Base-by-base conservation (phyloP, 2,888 invertebrate genomes). In the Drosophila mulleri region DNA sequence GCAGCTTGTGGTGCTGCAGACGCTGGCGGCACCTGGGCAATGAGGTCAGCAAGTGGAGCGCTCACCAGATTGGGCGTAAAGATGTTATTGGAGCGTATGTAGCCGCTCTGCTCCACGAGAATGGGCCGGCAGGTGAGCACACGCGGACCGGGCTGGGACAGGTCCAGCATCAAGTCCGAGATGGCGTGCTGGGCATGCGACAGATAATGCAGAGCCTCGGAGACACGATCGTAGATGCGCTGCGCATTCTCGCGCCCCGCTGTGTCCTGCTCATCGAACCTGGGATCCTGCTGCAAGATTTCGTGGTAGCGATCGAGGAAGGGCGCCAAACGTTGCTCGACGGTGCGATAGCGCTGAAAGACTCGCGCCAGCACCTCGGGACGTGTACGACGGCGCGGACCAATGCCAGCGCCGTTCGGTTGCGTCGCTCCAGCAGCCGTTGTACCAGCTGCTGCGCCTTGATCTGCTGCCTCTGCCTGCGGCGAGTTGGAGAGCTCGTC, bases 111-210 rank as follows among this genome's bases (percentile, higher is more conserved):
- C 83, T 96, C 96, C 39, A 96, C 95, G 39, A 96, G 92, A 74
- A 96, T 95, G n/a, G 96, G 96, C 42, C 96, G 94, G 83, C 96
- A 96, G 58, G 95, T 94, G 47, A 97, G 93, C 69, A 94, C 94
- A 67, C 97, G 94, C 0, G 96, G 96, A 7, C 96, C 95, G 7
- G 94, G 93, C 78, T 94, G 94, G 37, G 94, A 94, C 72, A 96
- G 94, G 87, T 96, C 95, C 53, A 97, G 94, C 92, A 96, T 96
- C 54, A 98, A 94, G 91, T 98, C 98, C 87, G 98, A 98, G 53
- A 98, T 94, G 1, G 96, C 96, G 91, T 98, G 98, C 92, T 96
- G 97, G 2, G 97, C 96, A 90, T 98, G 98, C 3, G 97, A 95
- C 82, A 98, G 94, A 79, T 95, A 96, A 91, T 98, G 98, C 89